These are phyloP conservation scores for Suillia variegata DNA, from an alignment of 2,888 invertebrate species.

Conservation along the genomic window DNA sequence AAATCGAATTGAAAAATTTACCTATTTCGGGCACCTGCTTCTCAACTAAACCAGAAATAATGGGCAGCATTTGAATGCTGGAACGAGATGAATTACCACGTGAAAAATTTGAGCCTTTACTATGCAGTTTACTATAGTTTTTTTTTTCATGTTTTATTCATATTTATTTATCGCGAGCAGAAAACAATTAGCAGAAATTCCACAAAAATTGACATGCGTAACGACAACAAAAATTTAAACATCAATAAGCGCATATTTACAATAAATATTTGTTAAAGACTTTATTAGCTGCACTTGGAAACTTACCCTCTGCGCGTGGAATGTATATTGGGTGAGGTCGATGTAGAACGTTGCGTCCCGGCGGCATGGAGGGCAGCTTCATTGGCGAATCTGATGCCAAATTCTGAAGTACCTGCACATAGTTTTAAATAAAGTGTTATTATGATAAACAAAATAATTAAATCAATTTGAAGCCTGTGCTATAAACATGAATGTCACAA, in stretches of 20 bases:
- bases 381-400: conserved; percentile 45
- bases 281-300: neutral
- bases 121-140: conserved; percentile 44
- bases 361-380: conserved; percentile 42
- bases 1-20: conserved; percentile 30
- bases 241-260: neutral
- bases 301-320: conserved; percentile 55
- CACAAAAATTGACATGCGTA: conserved; percentile 22
- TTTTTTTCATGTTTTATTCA: conserved; percentile 8
- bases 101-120: conserved; percentile 55
- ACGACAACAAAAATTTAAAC: neutral
- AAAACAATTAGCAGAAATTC: conserved; percentile 9
- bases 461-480: conserved; percentile 19
- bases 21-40: conserved; percentile 60
- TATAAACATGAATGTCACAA: conserved; percentile 33
- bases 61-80: conserved; percentile 62
- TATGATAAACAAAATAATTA: neutral
- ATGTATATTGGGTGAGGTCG: conserved; percentile 57
- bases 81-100: conserved; percentile 61
- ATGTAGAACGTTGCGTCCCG: conserved; percentile 47
- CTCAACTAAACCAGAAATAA: conserved; percentile 60
- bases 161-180: conserved; percentile 10
- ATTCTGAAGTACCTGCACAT: conserved; percentile 33
- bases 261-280: neutral
- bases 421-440: neutral